A percentile compares a stretch with the other conserved stretches of the same genome.
Conservation (phyloP, 2,113 vertebrate genomes). For the Cepphus grylle region DNA sequence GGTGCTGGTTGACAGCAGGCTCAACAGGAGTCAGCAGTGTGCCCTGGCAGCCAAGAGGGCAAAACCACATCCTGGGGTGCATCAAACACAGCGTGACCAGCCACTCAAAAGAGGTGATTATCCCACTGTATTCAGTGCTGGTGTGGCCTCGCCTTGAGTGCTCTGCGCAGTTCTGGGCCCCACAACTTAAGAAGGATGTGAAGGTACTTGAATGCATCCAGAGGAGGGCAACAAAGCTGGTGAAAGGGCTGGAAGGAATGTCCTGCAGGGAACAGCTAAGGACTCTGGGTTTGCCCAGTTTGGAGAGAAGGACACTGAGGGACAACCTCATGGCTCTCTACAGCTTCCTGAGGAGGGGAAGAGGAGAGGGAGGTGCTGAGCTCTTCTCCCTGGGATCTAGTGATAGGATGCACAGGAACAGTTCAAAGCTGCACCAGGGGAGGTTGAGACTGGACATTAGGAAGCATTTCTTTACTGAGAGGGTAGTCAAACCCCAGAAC, state of each 20-base stretch:
- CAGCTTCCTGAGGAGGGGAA: neutral
- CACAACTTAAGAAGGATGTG: neutral
- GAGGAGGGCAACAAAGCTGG: neutral
- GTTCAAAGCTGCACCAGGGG: neutral
- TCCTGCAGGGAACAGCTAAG: rapidly evolving
- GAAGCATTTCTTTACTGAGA: neutral
- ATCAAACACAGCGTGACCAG: neutral
- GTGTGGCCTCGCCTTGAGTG: neutral
- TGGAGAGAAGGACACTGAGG: neutral
- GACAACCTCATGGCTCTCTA: neutral
- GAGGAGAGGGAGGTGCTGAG: neutral
- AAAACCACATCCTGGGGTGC: neutral
- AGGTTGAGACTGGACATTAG: neutral
- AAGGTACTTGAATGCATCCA: neutral
- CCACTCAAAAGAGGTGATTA: rapidly evolving
- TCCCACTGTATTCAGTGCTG: rapidly evolving
- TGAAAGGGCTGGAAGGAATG: neutral
- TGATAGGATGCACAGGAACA: rapidly evolving
- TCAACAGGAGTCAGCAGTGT: neutral
- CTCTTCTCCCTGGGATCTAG: neutral
- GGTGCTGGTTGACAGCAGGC: neutral
- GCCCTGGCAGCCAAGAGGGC: neutral
- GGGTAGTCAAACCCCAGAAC: neutral
- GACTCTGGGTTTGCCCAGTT: neutral
- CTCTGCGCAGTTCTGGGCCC: neutral